phyloP scores from a whole-genome alignment of 1,140 invertebrate genomes.

The Glomeris maerens region DNA sequence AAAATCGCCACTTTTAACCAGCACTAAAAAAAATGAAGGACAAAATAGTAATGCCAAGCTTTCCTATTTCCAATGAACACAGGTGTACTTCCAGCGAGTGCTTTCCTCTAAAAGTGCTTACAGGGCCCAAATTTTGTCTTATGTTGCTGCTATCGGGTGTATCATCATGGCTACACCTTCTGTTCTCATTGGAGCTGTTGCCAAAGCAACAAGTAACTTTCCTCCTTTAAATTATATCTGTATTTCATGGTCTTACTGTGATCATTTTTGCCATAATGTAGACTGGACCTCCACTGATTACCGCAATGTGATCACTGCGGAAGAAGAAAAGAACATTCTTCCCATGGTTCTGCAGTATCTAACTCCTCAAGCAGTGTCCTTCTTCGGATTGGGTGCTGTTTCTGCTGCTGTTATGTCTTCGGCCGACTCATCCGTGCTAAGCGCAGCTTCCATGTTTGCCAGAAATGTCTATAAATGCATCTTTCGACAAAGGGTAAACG shows the following conservation, averaged over 20 bases:
- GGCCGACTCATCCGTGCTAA: slow-evolving; percentile 91
- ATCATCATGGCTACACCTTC: slow-evolving; percentile 93
- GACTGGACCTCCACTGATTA: slow-evolving; percentile 80
- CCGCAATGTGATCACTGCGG: slow-evolving; percentile 42
- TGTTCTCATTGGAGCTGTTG: slow-evolving; percentile 89
- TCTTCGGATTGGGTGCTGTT: slow-evolving; percentile 93
- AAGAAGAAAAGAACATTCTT: slow-evolving; percentile 80
- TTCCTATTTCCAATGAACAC: slow-evolving; percentile 19
- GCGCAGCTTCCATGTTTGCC: slow-evolving; percentile 95
- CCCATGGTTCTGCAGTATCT: slow-evolving; percentile 93
- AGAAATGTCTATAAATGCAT: slow-evolving; percentile 94
- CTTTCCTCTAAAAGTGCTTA: slow-evolving; percentile 85
- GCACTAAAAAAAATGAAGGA: too few relatives aligned
- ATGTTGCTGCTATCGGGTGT: slow-evolving; percentile 87
- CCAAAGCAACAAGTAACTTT: slow-evolving; percentile 72
- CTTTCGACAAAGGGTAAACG: slow-evolving; percentile 66
- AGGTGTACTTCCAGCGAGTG: slow-evolving; percentile 96
- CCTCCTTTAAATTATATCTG: slow-evolving; percentile 13
- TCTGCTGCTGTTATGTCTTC: slow-evolving; percentile 98
- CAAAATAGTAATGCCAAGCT: background rate
- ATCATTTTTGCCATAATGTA: background rate
- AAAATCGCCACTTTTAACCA: slow-evolving; percentile 12
- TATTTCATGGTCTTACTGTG: background rate
- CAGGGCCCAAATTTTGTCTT: slow-evolving; percentile 86
- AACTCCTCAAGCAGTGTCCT: slow-evolving; percentile 84